These are phyloP conservation scores for Microdon myrmicae DNA, from an alignment of 2,888 invertebrate genomes.

Conservation along the genomic window DNA sequence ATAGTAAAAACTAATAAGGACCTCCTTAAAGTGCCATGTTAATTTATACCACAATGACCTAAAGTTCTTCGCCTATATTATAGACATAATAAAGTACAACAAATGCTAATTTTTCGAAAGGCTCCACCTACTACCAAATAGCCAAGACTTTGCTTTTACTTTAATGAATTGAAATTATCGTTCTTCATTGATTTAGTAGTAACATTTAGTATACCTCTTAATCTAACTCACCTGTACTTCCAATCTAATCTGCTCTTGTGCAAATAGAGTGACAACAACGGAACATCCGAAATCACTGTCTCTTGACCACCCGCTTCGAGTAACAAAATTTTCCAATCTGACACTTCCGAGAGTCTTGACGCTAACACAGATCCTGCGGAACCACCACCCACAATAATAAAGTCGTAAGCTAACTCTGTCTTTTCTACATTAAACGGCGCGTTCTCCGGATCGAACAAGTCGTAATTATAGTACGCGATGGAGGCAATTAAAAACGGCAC, in stretches of 20 bases:
- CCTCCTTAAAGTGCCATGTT: neutral
- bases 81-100: neutral
- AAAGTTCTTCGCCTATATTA: neutral
- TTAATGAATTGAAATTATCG: no score
- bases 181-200: neutral
- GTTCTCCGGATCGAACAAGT: slow-evolving; percentile 85
- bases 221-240: slow-evolving; percentile 81
- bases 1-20: no score
- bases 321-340: slow-evolving; percentile 81
- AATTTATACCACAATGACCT: neutral
- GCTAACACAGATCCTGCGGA: slow-evolving; percentile 87
- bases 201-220: neutral
- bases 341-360: slow-evolving; percentile 80
- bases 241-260: slow-evolving; percentile 92
- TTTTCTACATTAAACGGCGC: slow-evolving; percentile 77
- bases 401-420: slow-evolving; percentile 80
- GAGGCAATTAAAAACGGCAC: slow-evolving; percentile 80
- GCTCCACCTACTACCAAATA: neutral
- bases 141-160: no score
- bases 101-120: neutral
- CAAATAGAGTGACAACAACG: slow-evolving; percentile 84
- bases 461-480: slow-evolving; percentile 85
- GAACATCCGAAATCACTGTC: slow-evolving; percentile 87
- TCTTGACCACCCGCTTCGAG: slow-evolving; percentile 90
- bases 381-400: slow-evolving; percentile 83